A percentile compares a stretch with the other conserved stretches of the same genome.
Evolutionary conservation across 2,797 vertebrate species (phyloP).

Genomic region (Melanotaenia trifasciata): DNA sequence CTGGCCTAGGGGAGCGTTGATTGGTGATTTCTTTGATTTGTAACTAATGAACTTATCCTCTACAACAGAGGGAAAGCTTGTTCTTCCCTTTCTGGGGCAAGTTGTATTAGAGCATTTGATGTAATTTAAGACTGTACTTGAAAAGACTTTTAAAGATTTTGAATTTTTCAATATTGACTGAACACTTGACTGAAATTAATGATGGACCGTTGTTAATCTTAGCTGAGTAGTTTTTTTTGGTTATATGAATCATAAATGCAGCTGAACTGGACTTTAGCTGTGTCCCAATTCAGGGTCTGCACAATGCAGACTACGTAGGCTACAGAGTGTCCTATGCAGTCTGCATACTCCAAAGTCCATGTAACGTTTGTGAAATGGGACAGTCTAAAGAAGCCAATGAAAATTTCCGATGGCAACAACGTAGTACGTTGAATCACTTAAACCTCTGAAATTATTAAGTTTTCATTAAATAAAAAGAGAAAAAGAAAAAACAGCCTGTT

Average conservation of each 20-base stretch:
- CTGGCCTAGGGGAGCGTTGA: background rate
- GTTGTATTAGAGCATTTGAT: background rate
- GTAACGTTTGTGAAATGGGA: too few species aligned
- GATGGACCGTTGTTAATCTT: background rate
- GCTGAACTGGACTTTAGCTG: too few species aligned
- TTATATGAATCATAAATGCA: background rate
- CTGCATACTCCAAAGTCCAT: too few species aligned
- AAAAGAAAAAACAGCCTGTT: too few species aligned
- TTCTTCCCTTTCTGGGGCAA: background rate
- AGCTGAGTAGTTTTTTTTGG: background rate
- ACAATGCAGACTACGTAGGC: too few species aligned
- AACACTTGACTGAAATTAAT: background rate
- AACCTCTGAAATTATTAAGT: too few species aligned
- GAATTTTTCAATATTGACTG: conserved; percentile 3
- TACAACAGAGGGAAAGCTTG: background rate
- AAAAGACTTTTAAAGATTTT: conserved; percentile 7
- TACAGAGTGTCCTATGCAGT: too few species aligned
- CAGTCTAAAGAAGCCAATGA: too few species aligned
- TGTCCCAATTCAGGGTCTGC: too few species aligned
- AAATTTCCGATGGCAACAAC: too few species aligned
- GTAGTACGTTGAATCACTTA: too few species aligned
- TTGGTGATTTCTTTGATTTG: background rate
- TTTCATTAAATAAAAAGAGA: too few species aligned
- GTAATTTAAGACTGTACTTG: background rate
- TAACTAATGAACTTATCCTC: background rate